Evolutionary conservation across 2,888 invertebrate genomes (phyloP).

Genomic region (Sinhomidia bicolor): DNA sequence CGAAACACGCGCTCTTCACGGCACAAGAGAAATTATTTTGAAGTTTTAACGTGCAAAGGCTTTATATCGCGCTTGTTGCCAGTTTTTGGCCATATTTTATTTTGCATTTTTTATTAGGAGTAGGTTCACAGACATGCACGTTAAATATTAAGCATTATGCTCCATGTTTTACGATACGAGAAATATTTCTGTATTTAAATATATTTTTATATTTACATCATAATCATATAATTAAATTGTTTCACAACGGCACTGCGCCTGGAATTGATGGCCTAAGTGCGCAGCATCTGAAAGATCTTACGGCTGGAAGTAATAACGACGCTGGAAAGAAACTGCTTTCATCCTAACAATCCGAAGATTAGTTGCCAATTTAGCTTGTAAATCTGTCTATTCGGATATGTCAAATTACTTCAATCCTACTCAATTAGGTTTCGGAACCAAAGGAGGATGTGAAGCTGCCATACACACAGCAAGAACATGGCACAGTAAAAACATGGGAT

Average conservation of each 20-base stretch:
- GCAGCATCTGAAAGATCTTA: background rate
- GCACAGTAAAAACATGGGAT: background rate
- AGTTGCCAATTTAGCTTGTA: background rate
- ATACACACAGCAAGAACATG: background rate
- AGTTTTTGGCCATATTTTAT: too few relatives aligned
- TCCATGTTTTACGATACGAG: too few relatives aligned
- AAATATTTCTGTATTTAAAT: too few relatives aligned
- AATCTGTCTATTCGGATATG: background rate
- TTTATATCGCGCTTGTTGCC: too few relatives aligned
- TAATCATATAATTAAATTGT: too few relatives aligned
- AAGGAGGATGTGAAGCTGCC: background rate
- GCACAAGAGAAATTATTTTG: too few relatives aligned
- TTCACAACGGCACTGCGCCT: background rate
- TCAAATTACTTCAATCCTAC: background rate
- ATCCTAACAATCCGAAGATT: background rate
- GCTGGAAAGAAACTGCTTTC: background rate
- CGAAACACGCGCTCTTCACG: too few relatives aligned
- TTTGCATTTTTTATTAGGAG: too few relatives aligned
- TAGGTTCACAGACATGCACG: too few relatives aligned
- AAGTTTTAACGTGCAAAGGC: too few relatives aligned
- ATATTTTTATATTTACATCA: too few relatives aligned
- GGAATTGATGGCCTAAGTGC: background rate
- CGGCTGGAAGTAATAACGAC: background rate
- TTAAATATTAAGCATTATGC: too few relatives aligned
- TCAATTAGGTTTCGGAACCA: constrained; percentile 4